phyloP scores from a whole-genome alignment of 2,797 vertebrate genomes.

The Pangasius sanitwongsei region DNA sequence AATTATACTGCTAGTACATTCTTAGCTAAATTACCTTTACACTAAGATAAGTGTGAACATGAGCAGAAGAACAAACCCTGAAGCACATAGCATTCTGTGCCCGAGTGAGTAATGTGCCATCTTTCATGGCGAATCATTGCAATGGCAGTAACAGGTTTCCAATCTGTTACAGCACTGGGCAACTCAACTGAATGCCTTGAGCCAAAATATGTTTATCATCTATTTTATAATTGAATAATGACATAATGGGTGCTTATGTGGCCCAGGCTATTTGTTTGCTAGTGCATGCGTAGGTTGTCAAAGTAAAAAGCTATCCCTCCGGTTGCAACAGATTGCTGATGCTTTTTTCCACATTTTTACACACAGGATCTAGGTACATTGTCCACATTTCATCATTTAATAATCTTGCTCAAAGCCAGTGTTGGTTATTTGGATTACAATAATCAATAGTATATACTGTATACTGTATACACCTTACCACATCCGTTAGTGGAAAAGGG shows the following conservation, averaged over 20 bases:
- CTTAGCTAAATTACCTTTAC: constrained; percentile 12
- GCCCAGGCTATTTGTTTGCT: constrained; percentile 43
- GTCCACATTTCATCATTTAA: constrained; percentile 2
- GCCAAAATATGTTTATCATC: constrained; percentile 54
- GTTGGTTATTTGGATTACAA: background rate
- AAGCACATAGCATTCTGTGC: constrained; percentile 30
- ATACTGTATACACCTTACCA: background rate
- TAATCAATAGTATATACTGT: background rate
- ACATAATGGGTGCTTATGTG: constrained; percentile 50
- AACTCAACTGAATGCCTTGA: constrained; percentile 44
- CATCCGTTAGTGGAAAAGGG: background rate
- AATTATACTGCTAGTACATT: background rate
- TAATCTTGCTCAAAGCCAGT: background rate
- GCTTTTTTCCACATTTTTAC: background rate
- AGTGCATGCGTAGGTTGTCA: constrained; percentile 38
- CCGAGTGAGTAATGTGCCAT: constrained; percentile 43
- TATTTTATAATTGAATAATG: constrained; percentile 55
- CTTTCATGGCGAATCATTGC: constrained; percentile 37
- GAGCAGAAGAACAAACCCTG: constrained; percentile 31
- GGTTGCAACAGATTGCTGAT: constrained; percentile 30
- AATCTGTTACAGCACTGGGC: constrained; percentile 47
- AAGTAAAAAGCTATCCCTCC: constrained; percentile 39
- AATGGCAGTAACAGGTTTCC: constrained; percentile 43
- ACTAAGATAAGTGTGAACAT: constrained; percentile 20
- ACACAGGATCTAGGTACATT: background rate